These are phyloP conservation scores for Rhamphomyia laevipes DNA, from an alignment of 2,888 invertebrate species.

Conservation along the genomic window DNA sequence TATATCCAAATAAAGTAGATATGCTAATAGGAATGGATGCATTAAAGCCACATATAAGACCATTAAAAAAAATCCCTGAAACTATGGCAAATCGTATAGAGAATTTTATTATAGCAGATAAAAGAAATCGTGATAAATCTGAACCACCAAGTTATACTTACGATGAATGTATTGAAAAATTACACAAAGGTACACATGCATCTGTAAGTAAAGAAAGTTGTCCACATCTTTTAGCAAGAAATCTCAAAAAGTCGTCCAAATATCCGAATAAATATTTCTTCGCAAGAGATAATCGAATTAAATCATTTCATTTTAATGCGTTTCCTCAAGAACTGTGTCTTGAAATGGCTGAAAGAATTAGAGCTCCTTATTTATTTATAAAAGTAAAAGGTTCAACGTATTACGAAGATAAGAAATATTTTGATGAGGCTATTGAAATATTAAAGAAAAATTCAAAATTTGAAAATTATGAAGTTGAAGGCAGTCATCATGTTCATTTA, in stretches of 20 bases:
- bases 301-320: constrained; percentile 21
- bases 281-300: constrained; percentile 53
- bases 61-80: constrained; percentile 19
- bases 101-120: constrained; percentile 36
- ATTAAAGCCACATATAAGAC: constrained; percentile 26
- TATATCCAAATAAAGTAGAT: constrained; percentile 46
- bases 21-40: constrained; percentile 29
- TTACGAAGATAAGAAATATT: constrained; percentile 37
- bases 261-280: constrained; percentile 50
- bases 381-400: constrained; percentile 44
- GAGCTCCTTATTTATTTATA: constrained; percentile 47
- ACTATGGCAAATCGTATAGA: constrained; percentile 35
- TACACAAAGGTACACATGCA: constrained; percentile 43
- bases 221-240: constrained; percentile 44
- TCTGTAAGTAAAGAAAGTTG: constrained; percentile 46
- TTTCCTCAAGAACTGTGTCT: constrained; percentile 38
- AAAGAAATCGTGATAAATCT: constrained; percentile 24
- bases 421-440: constrained; percentile 42
- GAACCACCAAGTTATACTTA: constrained; percentile 51
- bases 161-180: constrained; percentile 47
- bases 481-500: constrained; percentile 66
- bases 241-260: constrained; percentile 41
- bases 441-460: constrained; percentile 42
- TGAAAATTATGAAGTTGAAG: constrained; percentile 49
- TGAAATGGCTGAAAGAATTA: constrained; percentile 41